These are phyloP conservation scores for Gandaritis pyraliata DNA, from an alignment of 2,888 invertebrate genomes.

Conservation along the genomic window DNA sequence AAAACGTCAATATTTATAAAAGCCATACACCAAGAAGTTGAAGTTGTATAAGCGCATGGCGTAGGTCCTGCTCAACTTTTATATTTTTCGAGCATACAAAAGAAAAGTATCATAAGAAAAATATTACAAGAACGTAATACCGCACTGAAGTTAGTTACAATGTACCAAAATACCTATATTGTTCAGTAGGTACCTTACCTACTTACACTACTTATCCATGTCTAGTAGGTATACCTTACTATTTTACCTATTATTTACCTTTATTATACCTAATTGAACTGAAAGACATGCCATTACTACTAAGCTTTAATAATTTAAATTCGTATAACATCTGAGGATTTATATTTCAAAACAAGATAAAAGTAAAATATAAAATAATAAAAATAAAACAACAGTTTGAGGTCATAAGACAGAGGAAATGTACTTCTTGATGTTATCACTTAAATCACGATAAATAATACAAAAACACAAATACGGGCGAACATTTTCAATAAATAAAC, in stretches of 20 bases:
- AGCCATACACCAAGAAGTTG: no score
- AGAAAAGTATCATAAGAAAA: no score
- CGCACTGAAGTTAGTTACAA: no score
- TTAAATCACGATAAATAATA: constrained; percentile 74
- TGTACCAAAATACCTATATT: no score
- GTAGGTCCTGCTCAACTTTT: no score
- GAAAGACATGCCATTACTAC: constrained; percentile 9
- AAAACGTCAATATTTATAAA: no score
- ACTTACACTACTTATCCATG: no score
- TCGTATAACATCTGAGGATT: constrained; percentile 26
- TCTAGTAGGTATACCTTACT: no score
- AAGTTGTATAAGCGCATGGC: neutral
- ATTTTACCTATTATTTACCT: neutral
- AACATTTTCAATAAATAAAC: constrained; percentile 49
- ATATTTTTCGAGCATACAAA: no score
- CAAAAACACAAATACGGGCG: constrained; percentile 58
- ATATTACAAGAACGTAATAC: no score
- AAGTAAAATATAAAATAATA: constrained; percentile 18
- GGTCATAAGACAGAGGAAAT: constrained; percentile 46
- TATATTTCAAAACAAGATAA: constrained; percentile 15
- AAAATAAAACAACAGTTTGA: constrained; percentile 51
- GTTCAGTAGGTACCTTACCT: no score
- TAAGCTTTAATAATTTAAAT: constrained; percentile 28
- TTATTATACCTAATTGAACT: neutral
- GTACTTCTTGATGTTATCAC: constrained; percentile 53